Evolutionary conservation across 1,140 invertebrate genomes (phyloP), one percentile per base, ranked within the genome.

Genomic region (Laodelphax striatellus): DNA sequence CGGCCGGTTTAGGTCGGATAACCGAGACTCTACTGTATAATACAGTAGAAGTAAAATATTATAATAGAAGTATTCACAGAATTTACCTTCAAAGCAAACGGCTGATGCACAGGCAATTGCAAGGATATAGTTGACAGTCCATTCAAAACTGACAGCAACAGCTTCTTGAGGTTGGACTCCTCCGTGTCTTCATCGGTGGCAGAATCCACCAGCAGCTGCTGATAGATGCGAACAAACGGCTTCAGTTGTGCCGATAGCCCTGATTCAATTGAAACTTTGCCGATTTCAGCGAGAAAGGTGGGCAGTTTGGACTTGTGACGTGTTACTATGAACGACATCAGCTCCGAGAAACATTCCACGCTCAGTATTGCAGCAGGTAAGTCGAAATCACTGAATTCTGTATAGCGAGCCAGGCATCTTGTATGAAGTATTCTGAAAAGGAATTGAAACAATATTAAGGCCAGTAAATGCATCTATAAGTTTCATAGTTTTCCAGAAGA

Each of bases 271-370:
- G 16, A 8, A 28, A 60, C 13, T 9, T 38, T 50, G 65, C 65
- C 60, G 11, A 59, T 58, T 22, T 61, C 60, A 9, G 43, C n/a
- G n/a, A 67, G 52, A 41, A 67, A 66, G 14, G 38, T 52, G 9
- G 56, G 43, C 17, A 66, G 56, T 52, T 62, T 60, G 11, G 42
- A 54, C 44, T 62, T 56, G 34, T 60, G 62, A 31, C 63, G 54
- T 1, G 61, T 61, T 11, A 59, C 17, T 19, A 67, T 46, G n/a
- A 67, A 31, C 24, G 63, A 58, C 17, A 63, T 53, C 4, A 65
- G 13, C 50, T 66, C 65, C 14, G 62, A 60, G 19, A 64, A 65
- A 55, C 60, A 62, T 63, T 67, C 66, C 19, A 67, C 41, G 21
- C 61, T 52, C 9, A 55, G 14, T 43, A 63, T 52, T 14, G 65